Conservation (phyloP, 2,797 vertebrate species). For the Esox masquinongy region DNA sequence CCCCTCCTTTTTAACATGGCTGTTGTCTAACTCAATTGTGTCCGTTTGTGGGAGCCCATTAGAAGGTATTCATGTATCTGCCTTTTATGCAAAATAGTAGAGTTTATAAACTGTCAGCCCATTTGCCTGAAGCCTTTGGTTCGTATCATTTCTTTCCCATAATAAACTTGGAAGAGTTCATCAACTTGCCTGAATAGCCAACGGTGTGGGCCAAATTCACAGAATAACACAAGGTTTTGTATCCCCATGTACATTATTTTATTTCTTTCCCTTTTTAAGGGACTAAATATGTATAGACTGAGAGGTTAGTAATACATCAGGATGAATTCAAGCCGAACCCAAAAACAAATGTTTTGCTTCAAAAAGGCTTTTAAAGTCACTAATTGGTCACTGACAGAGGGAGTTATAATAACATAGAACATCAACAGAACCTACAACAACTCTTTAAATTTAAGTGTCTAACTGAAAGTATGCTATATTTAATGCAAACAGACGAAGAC, state of each 20-base stretch:
- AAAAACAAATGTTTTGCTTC: conserved; percentile 5
- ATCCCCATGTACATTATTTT: conserved; percentile 46
- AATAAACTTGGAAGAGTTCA: conserved; percentile 99
- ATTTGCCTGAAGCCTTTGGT: conserved; percentile 82
- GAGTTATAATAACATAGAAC: conserved; percentile 2
- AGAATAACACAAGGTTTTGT: conserved; percentile 77
- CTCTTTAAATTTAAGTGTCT: neutral
- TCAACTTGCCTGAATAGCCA: conserved; percentile 89
- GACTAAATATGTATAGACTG: conserved; percentile 57
- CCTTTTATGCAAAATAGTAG: conserved; percentile 86
- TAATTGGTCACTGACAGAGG: conserved; percentile 13
- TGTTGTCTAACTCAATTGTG: conserved; percentile 95
- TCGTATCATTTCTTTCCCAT: conserved; percentile 89
- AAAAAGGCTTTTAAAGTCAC: conserved; percentile 39
- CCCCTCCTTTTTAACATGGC: conserved; percentile 84
- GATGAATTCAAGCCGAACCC: conserved; percentile 58
- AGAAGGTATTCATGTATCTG: conserved; percentile 95
- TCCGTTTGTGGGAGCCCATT: conserved; percentile 94
- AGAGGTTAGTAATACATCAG: conserved; percentile 54
- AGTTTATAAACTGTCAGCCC: conserved; percentile 93
- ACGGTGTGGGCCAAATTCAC: conserved; percentile 81
- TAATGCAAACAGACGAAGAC: neutral
- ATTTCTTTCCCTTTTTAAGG: conserved; percentile 48
- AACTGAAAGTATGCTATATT: neutral
- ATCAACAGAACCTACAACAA: neutral